Evolutionary conservation across 2,797 vertebrate species (phyloP).

Genomic region (Lepus townsendii): DNA sequence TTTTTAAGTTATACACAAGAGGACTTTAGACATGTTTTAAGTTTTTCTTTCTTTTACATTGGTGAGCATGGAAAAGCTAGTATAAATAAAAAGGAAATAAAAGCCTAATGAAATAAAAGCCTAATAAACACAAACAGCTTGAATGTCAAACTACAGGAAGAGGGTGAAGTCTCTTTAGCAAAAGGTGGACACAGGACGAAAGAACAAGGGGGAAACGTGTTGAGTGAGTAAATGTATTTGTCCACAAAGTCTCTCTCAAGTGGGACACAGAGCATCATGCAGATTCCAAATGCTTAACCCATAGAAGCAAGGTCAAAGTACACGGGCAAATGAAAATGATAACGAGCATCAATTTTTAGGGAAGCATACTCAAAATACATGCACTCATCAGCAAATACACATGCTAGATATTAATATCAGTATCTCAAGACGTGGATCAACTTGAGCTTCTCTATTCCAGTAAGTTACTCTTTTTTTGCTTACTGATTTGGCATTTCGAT

Average conservation of each 20-base stretch:
- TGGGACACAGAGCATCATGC: neutral
- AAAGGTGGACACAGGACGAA: conserved; percentile 23
- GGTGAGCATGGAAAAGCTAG: neutral
- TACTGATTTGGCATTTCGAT: neutral
- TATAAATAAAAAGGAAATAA: conserved; percentile 16
- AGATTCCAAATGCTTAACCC: neutral
- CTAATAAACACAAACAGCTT: neutral
- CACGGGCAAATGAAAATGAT: neutral
- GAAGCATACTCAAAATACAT: neutral
- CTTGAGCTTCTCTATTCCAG: neutral
- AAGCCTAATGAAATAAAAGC: neutral
- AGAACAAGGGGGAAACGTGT: neutral
- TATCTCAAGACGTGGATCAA: neutral
- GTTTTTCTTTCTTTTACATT: neutral
- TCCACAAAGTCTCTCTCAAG: neutral
- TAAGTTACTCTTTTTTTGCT: neutral
- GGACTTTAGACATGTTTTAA: neutral
- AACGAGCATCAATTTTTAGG: neutral
- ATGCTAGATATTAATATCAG: neutral
- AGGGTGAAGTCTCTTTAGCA: neutral
- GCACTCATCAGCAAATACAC: neutral
- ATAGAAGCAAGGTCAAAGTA: neutral
- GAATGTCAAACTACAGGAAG: neutral
- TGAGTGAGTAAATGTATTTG: neutral
- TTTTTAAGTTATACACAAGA: neutral